Percentiles rank a stretch among this genome's conserved stretches.
These are phyloP conservation scores for Crypturellus undulatus DNA, from an alignment of 2,113 vertebrate species.

Conservation along the genomic window DNA sequence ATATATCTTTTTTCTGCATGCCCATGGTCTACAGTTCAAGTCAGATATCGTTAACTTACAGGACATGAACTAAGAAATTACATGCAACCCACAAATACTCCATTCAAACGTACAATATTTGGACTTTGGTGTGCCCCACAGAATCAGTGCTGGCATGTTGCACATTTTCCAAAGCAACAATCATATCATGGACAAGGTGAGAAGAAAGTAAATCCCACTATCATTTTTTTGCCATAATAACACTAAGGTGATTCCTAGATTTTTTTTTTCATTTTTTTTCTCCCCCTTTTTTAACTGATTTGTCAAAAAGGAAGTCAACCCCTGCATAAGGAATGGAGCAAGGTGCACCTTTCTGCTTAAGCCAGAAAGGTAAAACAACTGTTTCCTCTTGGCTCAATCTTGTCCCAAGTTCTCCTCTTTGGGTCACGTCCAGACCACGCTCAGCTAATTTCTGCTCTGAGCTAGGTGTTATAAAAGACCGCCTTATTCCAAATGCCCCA, in stretches of 20 bases:
- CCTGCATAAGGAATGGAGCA: neutral
- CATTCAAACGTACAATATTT: neutral
- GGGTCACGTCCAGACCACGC: neutral
- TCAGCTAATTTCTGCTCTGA: neutral
- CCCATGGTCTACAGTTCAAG: neutral
- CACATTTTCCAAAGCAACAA: neutral
- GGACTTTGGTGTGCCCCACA: rapidly evolving
- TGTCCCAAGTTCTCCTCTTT: neutral
- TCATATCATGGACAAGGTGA: neutral
- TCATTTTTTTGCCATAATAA: neutral
- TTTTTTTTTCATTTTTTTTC: neutral
- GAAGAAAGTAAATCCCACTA: neutral
- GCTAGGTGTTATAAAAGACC: neutral
- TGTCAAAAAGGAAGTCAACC: neutral
- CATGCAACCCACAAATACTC: neutral
- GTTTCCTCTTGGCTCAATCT: conserved; percentile 51
- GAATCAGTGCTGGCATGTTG: neutral
- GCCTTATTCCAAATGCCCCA: neutral
- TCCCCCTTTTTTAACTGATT: neutral
- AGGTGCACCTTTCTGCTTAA: neutral
- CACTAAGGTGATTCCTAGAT: neutral
- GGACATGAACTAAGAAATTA: neutral
- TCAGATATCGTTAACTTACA: neutral
- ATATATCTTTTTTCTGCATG: neutral
- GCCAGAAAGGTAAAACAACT: neutral